Percentiles rank a stretch among this genome's conserved stretches.
phyloP scores from a whole-genome alignment of 2,113 vertebrate genomes.

The Chloroceryle aenea region DNA sequence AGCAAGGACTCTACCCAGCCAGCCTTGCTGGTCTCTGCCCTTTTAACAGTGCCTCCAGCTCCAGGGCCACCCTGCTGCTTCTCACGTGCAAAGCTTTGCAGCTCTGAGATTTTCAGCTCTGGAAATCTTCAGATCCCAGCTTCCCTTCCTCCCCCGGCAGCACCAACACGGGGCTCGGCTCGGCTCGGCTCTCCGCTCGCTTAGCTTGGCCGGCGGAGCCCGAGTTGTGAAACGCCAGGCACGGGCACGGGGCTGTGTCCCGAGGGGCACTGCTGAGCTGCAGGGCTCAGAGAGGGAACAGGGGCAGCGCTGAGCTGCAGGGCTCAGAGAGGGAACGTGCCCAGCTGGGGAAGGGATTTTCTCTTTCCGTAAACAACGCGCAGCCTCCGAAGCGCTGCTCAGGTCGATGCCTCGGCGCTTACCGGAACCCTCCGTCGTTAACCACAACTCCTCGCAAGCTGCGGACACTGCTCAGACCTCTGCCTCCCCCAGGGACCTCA shows the following conservation, averaged over 20 bases:
- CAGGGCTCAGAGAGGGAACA: no score
- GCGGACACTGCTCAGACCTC: background rate
- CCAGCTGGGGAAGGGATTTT: background rate
- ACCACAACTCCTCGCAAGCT: background rate
- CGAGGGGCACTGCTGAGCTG: fast-evolving
- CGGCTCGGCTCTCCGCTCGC: background rate
- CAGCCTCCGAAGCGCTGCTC: background rate
- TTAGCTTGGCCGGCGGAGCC: background rate
- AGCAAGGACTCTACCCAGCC: background rate
- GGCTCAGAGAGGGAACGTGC: background rate
- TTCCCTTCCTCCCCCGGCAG: background rate
- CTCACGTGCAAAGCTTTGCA: fast-evolving
- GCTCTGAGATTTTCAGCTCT: background rate
- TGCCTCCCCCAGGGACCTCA: no score
- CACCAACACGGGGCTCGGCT: background rate
- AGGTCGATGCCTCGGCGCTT: background rate
- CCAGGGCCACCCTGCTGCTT: background rate
- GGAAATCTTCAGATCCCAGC: background rate
- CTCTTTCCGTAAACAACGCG: background rate
- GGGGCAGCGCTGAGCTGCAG: background rate
- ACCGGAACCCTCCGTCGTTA: background rate
- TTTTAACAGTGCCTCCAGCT: fast-evolving
- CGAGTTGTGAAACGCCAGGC: background rate
- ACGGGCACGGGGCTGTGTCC: background rate
- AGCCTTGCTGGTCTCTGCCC: background rate